Evolutionary conservation across 2,113 vertebrate species (phyloP).

Genomic region (Odobenus rosmarus): DNA sequence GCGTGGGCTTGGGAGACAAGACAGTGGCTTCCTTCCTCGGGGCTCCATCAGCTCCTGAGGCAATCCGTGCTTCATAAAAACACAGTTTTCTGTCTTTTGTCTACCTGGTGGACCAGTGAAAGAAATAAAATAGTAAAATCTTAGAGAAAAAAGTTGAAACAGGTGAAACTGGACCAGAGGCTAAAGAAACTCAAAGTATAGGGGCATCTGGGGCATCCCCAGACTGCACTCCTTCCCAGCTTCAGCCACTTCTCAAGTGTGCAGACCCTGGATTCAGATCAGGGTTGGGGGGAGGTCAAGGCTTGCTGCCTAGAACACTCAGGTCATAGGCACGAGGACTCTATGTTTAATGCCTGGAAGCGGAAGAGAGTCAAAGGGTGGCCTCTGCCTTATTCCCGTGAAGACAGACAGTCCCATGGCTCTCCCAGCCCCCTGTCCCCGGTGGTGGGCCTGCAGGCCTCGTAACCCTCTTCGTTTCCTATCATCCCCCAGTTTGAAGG

Average conservation of each 20-base stretch:
- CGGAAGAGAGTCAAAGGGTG: too few species aligned
- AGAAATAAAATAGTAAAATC: background rate
- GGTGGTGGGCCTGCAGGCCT: accelerated
- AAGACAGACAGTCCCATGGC: accelerated
- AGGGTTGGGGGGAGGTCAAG: background rate
- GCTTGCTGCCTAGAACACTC: background rate
- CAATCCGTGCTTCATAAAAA: background rate
- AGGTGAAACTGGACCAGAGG: background rate
- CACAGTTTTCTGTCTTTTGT: background rate
- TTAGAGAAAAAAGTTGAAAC: background rate
- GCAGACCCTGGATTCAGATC: background rate
- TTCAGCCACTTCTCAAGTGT: background rate
- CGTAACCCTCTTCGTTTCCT: background rate
- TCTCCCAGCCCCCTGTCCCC: background rate
- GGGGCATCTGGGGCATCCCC: background rate
- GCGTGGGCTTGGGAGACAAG: background rate
- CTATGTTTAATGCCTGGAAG: too few species aligned
- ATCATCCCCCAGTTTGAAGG: constrained; percentile 92
- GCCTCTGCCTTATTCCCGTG: accelerated
- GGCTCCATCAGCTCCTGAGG: background rate
- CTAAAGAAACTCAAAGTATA: background rate
- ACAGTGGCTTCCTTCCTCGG: background rate
- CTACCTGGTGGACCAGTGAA: background rate
- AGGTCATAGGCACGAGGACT: accelerated
- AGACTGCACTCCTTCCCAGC: background rate